Conservation (phyloP, 2,888 invertebrate genomes). For the Ophioninae sp. region DNA sequence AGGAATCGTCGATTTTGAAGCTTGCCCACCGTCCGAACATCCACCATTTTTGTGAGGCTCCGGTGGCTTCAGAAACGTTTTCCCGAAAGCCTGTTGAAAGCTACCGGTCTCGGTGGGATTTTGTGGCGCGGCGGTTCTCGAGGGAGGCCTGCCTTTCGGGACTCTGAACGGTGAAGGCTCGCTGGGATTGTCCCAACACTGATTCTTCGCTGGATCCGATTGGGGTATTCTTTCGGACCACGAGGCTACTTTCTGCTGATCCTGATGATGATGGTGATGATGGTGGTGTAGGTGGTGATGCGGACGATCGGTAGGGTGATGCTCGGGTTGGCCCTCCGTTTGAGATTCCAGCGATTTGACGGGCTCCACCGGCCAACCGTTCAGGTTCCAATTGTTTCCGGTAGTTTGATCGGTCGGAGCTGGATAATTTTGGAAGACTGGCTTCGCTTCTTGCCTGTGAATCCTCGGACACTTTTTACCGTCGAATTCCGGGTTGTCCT, state of each 20-base stretch:
- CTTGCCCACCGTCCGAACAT: conserved; percentile 66
- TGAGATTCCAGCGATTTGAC: conserved; percentile 64
- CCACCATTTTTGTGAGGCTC: conserved; percentile 83
- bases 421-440: conserved; percentile 64
- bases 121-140: conserved; percentile 81
- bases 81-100: conserved; percentile 76
- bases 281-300: conserved; percentile 20
- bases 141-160: conserved; percentile 86
- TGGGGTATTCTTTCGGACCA: conserved; percentile 60
- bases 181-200: conserved; percentile 71
- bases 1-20: conserved; percentile 52
- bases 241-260: conserved; percentile 64
- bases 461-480: conserved; percentile 61
- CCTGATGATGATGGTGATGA: conserved; percentile 48
- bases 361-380: conserved; percentile 68
- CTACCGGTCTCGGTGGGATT: conserved; percentile 81
- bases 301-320: conserved; percentile 64
- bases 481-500: conserved; percentile 59
- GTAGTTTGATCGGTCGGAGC: conserved; percentile 67
- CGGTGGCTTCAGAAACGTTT: conserved; percentile 85
- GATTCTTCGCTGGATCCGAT: conserved; percentile 63
- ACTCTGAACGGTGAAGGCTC: conserved; percentile 85
- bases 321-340: conserved; percentile 40
- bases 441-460: conserved; percentile 68
- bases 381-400: conserved; percentile 70